These are phyloP conservation scores for Columba guinea DNA, from an alignment of 2,797 vertebrate species.

Conservation along the genomic window DNA sequence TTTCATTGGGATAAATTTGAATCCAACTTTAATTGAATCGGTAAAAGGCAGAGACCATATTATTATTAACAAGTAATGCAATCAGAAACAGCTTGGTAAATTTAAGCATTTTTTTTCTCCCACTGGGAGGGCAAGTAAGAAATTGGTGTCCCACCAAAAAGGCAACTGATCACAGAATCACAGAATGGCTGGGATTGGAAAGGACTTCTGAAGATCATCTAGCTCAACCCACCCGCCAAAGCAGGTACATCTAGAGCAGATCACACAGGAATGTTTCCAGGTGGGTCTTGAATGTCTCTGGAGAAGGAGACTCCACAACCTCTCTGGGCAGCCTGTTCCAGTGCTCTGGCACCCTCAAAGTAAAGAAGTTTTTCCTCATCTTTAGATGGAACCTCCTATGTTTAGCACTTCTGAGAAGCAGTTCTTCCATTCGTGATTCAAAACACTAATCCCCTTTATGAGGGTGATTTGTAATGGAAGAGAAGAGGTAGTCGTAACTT, in stretches of 20 bases:
- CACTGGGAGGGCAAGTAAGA: neutral
- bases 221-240: too few species aligned
- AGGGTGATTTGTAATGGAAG: neutral
- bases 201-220: too few species aligned
- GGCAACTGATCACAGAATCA: neutral
- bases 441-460: neutral
- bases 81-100: neutral
- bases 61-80: neutral
- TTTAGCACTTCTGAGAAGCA: neutral
- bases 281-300: too few species aligned
- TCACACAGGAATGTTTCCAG: too few species aligned
- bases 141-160: neutral
- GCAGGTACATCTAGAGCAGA: too few species aligned
- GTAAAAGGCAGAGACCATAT: neutral
- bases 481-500: neutral
- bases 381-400: too few species aligned
- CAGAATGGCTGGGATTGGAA: too few species aligned
- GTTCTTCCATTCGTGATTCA: neutral
- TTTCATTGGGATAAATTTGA: neutral
- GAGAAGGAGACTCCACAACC: too few species aligned
- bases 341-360: too few species aligned
- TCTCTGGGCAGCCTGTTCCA: too few species aligned
- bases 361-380: too few species aligned
- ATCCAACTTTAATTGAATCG: neutral
- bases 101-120: neutral